phyloP scores from a whole-genome alignment of 2,797 vertebrate genomes.

The Scyliorhinus canicula region DNA sequence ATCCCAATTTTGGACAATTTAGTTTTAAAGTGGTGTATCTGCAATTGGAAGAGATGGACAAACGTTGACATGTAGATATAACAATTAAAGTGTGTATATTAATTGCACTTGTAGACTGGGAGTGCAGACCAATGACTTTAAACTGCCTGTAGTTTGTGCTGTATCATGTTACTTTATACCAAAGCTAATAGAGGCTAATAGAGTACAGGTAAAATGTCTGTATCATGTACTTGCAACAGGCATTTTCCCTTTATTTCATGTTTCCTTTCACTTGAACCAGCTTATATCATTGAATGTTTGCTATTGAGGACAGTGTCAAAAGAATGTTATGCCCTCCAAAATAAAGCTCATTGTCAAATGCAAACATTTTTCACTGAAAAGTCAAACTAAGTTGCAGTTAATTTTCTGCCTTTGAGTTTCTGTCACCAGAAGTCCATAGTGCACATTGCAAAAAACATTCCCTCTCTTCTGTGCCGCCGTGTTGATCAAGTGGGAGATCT shows the following conservation, averaged over 20 bases:
- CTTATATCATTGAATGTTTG: not conserved
- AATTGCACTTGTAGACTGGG: not conserved
- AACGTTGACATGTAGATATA: not conserved
- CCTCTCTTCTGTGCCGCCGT: not conserved
- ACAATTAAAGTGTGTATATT: not conserved
- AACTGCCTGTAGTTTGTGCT: not conserved
- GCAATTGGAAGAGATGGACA: not conserved
- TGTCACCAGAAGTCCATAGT: not conserved
- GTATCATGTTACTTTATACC: not conserved
- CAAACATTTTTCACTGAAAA: not conserved
- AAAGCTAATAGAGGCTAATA: not conserved
- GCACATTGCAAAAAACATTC: not conserved
- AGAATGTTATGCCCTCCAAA: not conserved
- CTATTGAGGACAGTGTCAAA: not conserved
- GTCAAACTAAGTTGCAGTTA: not conserved
- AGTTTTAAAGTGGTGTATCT: not conserved
- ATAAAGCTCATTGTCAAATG: slow-evolving; percentile 19
- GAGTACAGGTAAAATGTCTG: not conserved
- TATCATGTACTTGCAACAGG: not conserved
- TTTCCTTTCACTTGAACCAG: not conserved
- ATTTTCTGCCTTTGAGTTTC: not conserved
- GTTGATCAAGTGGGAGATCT: not conserved
- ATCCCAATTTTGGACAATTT: not conserved
- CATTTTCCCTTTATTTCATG: not conserved
- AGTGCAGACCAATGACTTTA: not conserved